phyloP scores from a whole-genome alignment of 2,113 vertebrate genomes.

The Noctilio leporinus region DNA sequence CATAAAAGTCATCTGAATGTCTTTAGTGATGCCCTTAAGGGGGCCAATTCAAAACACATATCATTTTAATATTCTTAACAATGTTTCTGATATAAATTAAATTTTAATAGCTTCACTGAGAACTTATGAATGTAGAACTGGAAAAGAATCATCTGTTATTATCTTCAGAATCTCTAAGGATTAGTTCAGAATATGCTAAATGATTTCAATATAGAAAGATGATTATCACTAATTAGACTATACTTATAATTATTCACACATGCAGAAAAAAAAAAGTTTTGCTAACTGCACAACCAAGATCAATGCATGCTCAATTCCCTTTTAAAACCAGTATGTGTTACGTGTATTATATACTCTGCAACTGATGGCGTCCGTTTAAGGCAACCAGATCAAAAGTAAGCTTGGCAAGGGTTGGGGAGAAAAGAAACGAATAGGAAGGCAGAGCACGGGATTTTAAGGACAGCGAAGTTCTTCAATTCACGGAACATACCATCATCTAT shows the following conservation, averaged over 20 bases:
- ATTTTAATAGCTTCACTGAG: conserved; percentile 74
- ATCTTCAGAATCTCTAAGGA: conserved; percentile 63
- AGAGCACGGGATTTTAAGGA: neutral
- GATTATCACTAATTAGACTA: conserved; percentile 68
- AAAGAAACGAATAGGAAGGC: neutral
- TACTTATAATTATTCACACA: conserved; percentile 16
- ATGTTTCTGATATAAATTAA: conserved; percentile 65
- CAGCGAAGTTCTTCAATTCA: neutral
- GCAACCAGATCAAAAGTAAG: neutral
- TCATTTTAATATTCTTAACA: conserved; percentile 66
- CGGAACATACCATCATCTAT: neutral
- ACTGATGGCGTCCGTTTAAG: neutral
- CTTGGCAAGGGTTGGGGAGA: neutral
- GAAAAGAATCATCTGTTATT: conserved; percentile 59
- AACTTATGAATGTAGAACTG: conserved; percentile 62
- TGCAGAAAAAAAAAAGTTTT: neutral
- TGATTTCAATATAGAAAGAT: conserved; percentile 59
- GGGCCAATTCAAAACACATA: conserved; percentile 49
- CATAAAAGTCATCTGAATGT: conserved; percentile 46
- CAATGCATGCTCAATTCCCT: neutral
- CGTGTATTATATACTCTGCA: neutral
- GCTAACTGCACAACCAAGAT: neutral
- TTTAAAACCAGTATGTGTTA: neutral
- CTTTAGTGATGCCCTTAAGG: conserved; percentile 20
- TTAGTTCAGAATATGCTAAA: conserved; percentile 70